A percentile compares a stretch with the other conserved stretches of the same genome.
These are phyloP conservation scores for Urosaurus nigricauda DNA, from an alignment of 2,797 vertebrate genomes.

Conservation along the genomic window DNA sequence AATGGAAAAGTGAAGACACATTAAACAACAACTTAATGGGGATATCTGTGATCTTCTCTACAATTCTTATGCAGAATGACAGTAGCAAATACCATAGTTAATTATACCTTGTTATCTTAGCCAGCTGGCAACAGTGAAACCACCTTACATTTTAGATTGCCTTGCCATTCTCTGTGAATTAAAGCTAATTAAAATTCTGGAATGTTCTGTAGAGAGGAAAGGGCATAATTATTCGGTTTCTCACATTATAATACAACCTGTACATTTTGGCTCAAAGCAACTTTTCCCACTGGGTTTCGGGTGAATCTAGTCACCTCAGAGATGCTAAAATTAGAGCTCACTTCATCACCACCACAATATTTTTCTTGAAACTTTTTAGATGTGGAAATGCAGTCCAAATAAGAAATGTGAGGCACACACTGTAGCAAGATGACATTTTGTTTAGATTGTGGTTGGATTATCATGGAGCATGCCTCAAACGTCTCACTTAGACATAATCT, in stretches of 20 bases:
- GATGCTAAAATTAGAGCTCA: conserved; percentile 30
- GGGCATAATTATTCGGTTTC: conserved; percentile 36
- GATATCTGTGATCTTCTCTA: conserved; percentile 32
- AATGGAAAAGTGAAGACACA: not conserved
- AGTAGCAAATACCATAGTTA: conserved; percentile 33
- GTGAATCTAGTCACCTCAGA: not conserved
- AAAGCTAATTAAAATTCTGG: conserved; percentile 42
- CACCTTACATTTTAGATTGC: conserved; percentile 32
- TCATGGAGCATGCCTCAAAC: not conserved
- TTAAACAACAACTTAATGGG: conserved; percentile 29
- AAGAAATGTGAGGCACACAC: not conserved
- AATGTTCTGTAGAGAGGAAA: conserved; percentile 32
- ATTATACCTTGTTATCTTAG: conserved; percentile 44
- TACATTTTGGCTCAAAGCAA: conserved; percentile 13
- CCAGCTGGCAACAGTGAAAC: conserved; percentile 42
- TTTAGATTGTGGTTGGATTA: not conserved
- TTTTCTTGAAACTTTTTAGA: not conserved
- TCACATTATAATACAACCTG: conserved; percentile 31
- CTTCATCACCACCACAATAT: not conserved
- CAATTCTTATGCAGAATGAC: conserved; percentile 22
- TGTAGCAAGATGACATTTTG: not conserved
- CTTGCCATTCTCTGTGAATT: conserved; percentile 33
- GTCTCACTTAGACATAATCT: not conserved
- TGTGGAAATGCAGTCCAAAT: not conserved
- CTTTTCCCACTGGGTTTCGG: conserved; percentile 8